A percentile compares a stretch with the other conserved stretches of the same genome.
Evolutionary conservation across 2,797 vertebrate species (phyloP).

Genomic region (Artibeus lituratus): DNA sequence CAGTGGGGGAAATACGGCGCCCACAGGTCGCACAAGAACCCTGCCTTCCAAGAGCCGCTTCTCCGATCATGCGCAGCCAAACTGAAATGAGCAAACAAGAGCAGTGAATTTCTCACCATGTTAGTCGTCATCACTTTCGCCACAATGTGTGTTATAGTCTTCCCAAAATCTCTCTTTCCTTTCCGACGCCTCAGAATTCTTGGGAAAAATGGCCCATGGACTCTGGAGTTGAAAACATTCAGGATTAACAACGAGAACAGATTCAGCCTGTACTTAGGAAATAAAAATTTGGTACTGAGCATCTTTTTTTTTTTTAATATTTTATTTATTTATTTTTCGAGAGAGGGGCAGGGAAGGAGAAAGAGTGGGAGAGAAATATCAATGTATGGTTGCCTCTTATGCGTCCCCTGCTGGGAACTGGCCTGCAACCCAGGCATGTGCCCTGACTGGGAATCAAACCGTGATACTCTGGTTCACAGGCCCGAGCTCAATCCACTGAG

Average conservation of each 20-base stretch:
- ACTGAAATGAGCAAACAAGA: slow-evolving; percentile 3
- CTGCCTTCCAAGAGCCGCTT: neutral
- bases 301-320: too few species aligned
- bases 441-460: too few species aligned
- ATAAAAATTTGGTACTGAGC: neutral
- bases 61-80: neutral
- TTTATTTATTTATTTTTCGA: too few species aligned
- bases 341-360: too few species aligned
- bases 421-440: too few species aligned
- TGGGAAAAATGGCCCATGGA: slow-evolving; percentile 81
- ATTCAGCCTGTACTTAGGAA: neutral
- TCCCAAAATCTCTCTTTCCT: slow-evolving; percentile 77
- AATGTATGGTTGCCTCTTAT: too few species aligned
- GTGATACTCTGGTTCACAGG: too few species aligned
- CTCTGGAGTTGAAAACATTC: slow-evolving; percentile 72
- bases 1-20: neutral
- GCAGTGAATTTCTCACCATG: slow-evolving; percentile 72
- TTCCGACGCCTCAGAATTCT: slow-evolving; percentile 80
- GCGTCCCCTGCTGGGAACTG: too few species aligned
- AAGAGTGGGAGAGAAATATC: too few species aligned
- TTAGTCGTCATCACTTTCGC: slow-evolving; percentile 81
- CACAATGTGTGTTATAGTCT: slow-evolving; percentile 81
- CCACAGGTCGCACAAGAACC: neutral
- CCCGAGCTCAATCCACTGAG: too few species aligned
- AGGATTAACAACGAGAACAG: neutral